Evolutionary conservation across 2,113 vertebrate genomes (phyloP).

Genomic region (Bubo scandiacus): DNA sequence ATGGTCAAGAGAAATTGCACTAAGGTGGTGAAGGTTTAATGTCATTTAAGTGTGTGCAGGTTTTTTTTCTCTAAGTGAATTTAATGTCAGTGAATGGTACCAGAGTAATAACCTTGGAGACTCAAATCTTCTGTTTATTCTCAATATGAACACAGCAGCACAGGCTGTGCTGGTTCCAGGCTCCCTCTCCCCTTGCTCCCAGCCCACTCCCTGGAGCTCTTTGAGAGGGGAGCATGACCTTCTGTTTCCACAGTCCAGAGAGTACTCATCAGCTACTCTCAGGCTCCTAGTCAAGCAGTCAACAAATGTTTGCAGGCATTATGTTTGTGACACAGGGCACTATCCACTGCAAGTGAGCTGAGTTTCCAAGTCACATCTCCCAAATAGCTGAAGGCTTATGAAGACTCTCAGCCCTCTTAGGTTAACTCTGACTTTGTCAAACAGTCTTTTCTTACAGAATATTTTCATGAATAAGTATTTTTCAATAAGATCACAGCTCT

Average conservation of each 20-base stretch:
- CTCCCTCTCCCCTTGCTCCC: background rate
- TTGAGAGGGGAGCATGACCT: background rate
- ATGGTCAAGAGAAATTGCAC: background rate
- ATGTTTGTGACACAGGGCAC: background rate
- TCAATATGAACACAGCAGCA: background rate
- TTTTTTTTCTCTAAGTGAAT: background rate
- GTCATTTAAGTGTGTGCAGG: background rate
- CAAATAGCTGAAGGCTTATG: background rate
- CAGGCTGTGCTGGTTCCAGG: background rate
- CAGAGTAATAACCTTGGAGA: background rate
- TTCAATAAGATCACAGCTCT: background rate
- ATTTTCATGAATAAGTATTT: background rate
- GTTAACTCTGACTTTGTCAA: background rate
- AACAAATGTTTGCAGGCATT: background rate
- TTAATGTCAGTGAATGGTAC: background rate
- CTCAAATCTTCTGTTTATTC: background rate
- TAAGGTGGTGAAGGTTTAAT: background rate
- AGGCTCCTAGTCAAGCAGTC: background rate
- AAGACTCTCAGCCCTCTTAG: background rate
- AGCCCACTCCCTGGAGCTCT: background rate
- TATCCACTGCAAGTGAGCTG: background rate
- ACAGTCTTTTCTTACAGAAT: background rate
- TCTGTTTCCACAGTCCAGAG: background rate
- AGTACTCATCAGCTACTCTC: background rate
- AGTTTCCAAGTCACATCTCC: background rate